Percentiles rank a stretch among this genome's conserved stretches.
phyloP scores from a whole-genome alignment of 2,888 invertebrate species.

The Yponomeuta cagnagella region DNA sequence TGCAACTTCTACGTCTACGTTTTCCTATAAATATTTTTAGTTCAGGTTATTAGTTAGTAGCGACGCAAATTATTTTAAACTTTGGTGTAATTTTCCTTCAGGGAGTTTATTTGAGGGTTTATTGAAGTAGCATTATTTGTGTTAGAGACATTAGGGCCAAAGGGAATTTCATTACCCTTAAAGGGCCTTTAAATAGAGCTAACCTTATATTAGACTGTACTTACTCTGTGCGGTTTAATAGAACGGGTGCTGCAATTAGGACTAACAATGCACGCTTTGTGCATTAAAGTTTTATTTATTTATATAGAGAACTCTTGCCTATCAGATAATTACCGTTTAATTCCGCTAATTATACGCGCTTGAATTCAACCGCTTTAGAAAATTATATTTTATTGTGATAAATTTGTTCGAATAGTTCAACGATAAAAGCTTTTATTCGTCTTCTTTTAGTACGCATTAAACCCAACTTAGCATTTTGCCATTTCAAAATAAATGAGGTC shows the following conservation, averaged over 20 bases:
- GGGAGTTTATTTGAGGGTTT: too few relatives aligned
- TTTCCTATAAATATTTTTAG: too few relatives aligned
- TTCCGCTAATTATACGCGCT: background rate
- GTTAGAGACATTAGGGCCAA: too few relatives aligned
- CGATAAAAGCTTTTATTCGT: background rate
- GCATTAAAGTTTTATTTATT: constrained; percentile 19
- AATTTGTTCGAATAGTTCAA: background rate
- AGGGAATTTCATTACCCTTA: too few relatives aligned
- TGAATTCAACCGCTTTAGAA: background rate
- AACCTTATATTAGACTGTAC: background rate
- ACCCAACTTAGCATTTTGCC: background rate
- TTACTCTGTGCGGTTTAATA: background rate
- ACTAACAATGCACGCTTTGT: constrained; percentile 50
- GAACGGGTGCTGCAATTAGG: constrained; percentile 55
- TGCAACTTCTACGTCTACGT: too few relatives aligned
- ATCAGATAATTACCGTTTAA: constrained; percentile 8
- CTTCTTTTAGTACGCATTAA: background rate
- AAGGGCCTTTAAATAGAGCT: background rate
- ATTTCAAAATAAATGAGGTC: background rate
- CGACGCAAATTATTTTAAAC: too few relatives aligned
- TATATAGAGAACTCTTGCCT: background rate
- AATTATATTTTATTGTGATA: background rate
- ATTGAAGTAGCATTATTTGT: too few relatives aligned
- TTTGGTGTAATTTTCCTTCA: too few relatives aligned
- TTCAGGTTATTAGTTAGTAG: too few relatives aligned